phyloP scores from a whole-genome alignment of 2,888 invertebrate genomes.

The Limnephilus marmoratus region DNA sequence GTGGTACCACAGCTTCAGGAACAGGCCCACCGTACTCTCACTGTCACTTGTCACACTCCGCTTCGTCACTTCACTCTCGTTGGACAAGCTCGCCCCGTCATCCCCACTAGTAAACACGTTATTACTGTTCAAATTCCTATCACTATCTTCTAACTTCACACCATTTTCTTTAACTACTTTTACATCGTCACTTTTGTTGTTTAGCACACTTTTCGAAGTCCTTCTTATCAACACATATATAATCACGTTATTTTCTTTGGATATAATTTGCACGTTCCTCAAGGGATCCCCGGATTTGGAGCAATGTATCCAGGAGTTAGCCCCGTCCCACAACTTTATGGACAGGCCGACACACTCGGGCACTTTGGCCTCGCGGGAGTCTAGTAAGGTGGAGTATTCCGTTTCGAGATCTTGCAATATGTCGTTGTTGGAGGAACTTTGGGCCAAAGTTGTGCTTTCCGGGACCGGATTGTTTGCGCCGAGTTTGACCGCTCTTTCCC shows the following conservation, averaged over 20 bases:
- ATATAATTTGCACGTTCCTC: slow-evolving; percentile 79
- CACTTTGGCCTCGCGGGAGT: slow-evolving; percentile 66
- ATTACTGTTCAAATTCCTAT: slow-evolving; percentile 34
- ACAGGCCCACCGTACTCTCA: slow-evolving; percentile 71
- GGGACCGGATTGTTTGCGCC: slow-evolving; percentile 25
- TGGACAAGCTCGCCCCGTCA: slow-evolving; percentile 2
- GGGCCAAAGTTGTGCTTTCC: slow-evolving; percentile 38
- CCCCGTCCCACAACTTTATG: slow-evolving; percentile 78
- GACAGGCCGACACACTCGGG: slow-evolving; percentile 77
- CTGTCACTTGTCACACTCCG: slow-evolving; percentile 43
- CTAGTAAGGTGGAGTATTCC: slow-evolving; percentile 62
- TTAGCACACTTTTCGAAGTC: slow-evolving; percentile 51
- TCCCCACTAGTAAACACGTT: slow-evolving; percentile 40
- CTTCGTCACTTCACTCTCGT: slow-evolving; percentile 48
- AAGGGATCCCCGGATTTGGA: slow-evolving; percentile 78
- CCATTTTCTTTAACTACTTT: slow-evolving; percentile 47
- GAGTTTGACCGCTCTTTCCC: slow-evolving; percentile 67
- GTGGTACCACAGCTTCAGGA: slow-evolving; percentile 80
- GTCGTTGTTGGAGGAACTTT: slow-evolving; percentile 28
- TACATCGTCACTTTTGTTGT: slow-evolving; percentile 44
- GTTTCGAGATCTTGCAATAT: slow-evolving; percentile 67
- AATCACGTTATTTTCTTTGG: slow-evolving; percentile 78
- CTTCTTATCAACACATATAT: slow-evolving; percentile 71
- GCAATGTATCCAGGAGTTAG: slow-evolving; percentile 79
- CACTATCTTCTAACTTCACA: slow-evolving; percentile 46